These are phyloP conservation scores for Eulithis testata DNA, from an alignment of 2,888 invertebrate species.

Conservation along the genomic window DNA sequence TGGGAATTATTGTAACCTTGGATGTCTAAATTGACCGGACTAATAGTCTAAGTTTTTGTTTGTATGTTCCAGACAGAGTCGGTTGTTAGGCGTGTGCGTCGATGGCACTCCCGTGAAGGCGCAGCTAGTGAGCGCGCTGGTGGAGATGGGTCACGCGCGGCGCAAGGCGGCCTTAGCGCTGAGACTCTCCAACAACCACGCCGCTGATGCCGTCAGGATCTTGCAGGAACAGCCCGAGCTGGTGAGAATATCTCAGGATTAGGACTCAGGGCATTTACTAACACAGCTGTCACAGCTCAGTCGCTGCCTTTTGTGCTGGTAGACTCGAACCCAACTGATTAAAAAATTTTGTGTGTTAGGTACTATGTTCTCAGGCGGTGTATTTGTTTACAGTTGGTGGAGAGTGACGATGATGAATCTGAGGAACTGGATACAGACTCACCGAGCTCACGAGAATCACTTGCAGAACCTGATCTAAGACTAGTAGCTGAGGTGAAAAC, in stretches of 20 bases:
- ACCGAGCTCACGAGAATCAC: constrained; percentile 57
- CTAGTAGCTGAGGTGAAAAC: constrained; percentile 62
- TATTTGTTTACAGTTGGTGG: constrained; percentile 47
- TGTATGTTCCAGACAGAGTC: constrained; percentile 67
- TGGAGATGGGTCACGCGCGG: constrained; percentile 88
- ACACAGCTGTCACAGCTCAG: no score
- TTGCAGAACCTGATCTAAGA: constrained; percentile 59
- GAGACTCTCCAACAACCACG: constrained; percentile 87
- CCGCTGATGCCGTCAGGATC: constrained; percentile 86
- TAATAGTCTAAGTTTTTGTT: no score
- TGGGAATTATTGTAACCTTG: no score
- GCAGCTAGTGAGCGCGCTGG: constrained; percentile 79
- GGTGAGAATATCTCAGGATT: constrained; percentile 48
- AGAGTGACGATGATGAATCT: constrained; percentile 51
- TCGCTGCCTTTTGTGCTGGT: no score
- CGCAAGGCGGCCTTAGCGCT: constrained; percentile 86
- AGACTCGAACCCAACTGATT: no score
- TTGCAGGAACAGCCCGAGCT: constrained; percentile 86
- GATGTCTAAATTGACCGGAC: no score
- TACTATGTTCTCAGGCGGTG: background rate
- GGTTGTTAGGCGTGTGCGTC: constrained; percentile 83
- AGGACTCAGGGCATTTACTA: no score
- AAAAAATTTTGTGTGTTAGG: no score
- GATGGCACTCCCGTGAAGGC: constrained; percentile 84
- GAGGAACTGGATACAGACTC: constrained; percentile 43